phyloP scores from a whole-genome alignment of 1,140 invertebrate genomes.

The Drosophila jambulina region DNA sequence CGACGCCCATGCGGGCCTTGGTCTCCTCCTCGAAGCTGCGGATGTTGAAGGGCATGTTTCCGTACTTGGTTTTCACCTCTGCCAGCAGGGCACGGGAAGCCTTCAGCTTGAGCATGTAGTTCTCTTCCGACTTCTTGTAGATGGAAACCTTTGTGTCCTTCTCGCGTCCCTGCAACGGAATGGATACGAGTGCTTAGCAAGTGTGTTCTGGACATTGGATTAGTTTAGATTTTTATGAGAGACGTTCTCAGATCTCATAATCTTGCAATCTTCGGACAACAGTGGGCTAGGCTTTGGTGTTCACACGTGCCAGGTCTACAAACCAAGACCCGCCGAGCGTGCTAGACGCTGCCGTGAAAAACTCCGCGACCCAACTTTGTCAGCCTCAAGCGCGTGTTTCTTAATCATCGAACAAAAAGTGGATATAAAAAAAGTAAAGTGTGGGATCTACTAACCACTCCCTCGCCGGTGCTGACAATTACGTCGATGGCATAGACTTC shows the following conservation, averaged over 20 bases:
- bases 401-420: conserved; percentile 77
- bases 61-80: conserved; percentile 97
- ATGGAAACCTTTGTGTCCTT: conserved; percentile 97
- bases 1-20: conserved; percentile 98
- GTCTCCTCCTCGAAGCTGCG: conserved; percentile 98
- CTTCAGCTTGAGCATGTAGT: conserved; percentile 98
- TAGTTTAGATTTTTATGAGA: too few species aligned
- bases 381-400: conserved; percentile 74
- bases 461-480: conserved; percentile 97
- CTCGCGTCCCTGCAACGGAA: conserved; percentile 90
- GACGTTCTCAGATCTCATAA: conserved; percentile 84
- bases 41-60: conserved; percentile 96
- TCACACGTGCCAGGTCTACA: conserved; percentile 41
- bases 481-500: conserved; percentile 99
- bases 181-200: conserved; percentile 24
- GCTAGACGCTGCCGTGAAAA: conserved; percentile 32
- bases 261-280: conserved; percentile 74
- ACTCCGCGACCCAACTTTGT: conserved; percentile 27
- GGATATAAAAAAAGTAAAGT: neutral
- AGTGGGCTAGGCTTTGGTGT: conserved; percentile 11
- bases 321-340: conserved; percentile 29
- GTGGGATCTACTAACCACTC: conserved; percentile 86
- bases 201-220: neutral
- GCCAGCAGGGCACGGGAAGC: conserved; percentile 97
- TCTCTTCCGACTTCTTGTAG: conserved; percentile 99